Base-by-base conservation (phyloP, 2,797 vertebrate genomes). In the Rhinichthys osculus region DNA sequence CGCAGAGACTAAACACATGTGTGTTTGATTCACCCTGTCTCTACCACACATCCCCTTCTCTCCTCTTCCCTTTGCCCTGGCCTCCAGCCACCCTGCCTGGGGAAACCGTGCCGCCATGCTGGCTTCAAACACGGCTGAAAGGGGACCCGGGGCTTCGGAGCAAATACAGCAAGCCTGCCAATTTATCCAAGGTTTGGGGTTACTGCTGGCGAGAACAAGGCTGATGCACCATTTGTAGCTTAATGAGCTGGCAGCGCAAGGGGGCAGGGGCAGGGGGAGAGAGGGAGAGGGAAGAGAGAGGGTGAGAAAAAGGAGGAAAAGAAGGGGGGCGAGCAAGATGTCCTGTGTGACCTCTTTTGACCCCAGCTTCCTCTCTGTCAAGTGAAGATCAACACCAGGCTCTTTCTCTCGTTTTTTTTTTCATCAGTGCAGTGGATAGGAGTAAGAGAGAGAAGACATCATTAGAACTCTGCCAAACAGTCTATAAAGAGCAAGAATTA, bases 1-100 rank as follows among this genome's bases (percentile, higher is more conserved):
- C 92, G 93, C 96, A 96, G 97, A 97, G 97, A 98, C 97, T 97
- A 97, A 98, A 97, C 95, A 96, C 96, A 82, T 77, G 77, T 89
- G 88, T 85, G 88, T 97, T 96, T 95, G 94, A 95, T 95, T 94
- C 95, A 95, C 97, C 96, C 94, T 93, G 91, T 93, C 95, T 96
- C 95, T 97, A 96, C 96, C 96, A 92, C 96, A 96, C 96, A 94
- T 95, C 91, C 90, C 93, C 95, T 94, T 95, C 94, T 95, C 96
- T 64, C 94, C 94, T 95, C 92, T 93, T 82, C 35, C 42, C 52
- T 50, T 88, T 87, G 96, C 95, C 95, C 93, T 93, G 94, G 95
- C 94, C 96, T 95, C 93, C 95, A 94, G 95, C 94, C 95, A 96
- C 95, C 95, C 92, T 91, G 92, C 89, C 92, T 93, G 93, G 88